phyloP scores from a whole-genome alignment of 2,888 invertebrate species.

The Mayetiola destructor region DNA sequence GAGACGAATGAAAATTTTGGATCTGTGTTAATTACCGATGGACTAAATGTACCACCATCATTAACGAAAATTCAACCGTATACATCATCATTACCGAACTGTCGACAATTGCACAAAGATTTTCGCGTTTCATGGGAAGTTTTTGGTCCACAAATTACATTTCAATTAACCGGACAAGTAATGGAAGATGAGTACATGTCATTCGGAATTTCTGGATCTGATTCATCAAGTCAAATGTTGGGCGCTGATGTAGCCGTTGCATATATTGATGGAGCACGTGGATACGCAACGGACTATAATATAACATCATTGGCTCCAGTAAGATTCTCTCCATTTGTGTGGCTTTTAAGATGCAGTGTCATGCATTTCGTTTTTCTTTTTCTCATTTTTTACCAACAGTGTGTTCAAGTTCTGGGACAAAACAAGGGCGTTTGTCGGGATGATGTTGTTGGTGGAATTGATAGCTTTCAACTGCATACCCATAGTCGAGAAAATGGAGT shows the following conservation, averaged over 20 bases:
- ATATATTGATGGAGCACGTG: conserved; percentile 55
- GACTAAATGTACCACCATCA: conserved; percentile 78
- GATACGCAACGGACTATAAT: conserved; percentile 69
- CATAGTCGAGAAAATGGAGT: conserved; percentile 58
- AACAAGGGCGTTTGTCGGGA: conserved; percentile 80
- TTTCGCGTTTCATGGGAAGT: conserved; percentile 80
- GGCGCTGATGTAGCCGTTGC: conserved; percentile 73
- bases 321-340: conserved; percentile 23
- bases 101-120: conserved; percentile 70
- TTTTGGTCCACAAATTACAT: conserved; percentile 74
- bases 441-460: conserved; percentile 62
- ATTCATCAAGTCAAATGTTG: conserved; percentile 57
- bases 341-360: not conserved
- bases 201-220: conserved; percentile 72
- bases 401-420: conserved; percentile 71
- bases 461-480: conserved; percentile 67
- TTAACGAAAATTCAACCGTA: conserved; percentile 46
- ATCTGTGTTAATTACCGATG: conserved; percentile 62
- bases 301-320: conserved; percentile 69
- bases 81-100: conserved; percentile 60
- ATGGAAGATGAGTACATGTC: conserved; percentile 69
- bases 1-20: conserved; percentile 52
- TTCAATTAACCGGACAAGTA: conserved; percentile 63
- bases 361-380: not conserved
- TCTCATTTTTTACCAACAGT: conserved; percentile 40